A percentile compares a stretch with the other conserved stretches of the same genome.
Evolutionary conservation across 92 coral and sea anemone species (phyloP).

Genomic region (Siderastrea radians): DNA sequence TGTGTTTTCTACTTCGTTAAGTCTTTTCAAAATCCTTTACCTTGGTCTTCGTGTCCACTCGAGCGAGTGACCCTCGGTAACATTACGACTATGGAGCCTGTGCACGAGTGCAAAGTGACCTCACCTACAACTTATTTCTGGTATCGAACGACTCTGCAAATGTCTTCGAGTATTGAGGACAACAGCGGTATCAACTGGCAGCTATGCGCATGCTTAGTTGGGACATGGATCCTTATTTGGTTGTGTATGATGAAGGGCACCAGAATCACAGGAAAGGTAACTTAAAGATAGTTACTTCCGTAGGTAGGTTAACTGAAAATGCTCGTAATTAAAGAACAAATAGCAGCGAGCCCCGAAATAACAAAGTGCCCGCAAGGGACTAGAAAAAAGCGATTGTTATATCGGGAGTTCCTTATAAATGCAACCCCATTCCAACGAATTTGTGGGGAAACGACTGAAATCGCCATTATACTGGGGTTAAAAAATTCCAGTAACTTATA

Average conservation of each 20-base stretch:
- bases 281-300: neutral
- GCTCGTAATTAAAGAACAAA: no score
- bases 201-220: conserved; percentile 88
- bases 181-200: conserved; percentile 95
- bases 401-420: no score
- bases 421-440: no score
- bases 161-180: conserved; percentile 86
- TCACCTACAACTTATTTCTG: conserved; percentile 95
- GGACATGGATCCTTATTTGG: conserved; percentile 93
- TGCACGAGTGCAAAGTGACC: conserved; percentile 78
- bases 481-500: no score
- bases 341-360: no score
- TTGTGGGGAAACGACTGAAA: no score
- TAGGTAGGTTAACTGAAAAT: no score
- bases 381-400: no score
- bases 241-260: conserved; percentile 99
- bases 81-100: conserved; percentile 69
- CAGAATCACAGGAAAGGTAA: conserved; percentile 96
- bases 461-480: no score
- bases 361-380: no score
- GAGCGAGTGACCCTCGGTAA: conserved; percentile 73
- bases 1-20: conserved; percentile 96
- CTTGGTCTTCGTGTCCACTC: conserved; percentile 95
- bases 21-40: conserved; percentile 95
- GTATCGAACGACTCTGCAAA: conserved; percentile 92